Base-by-base conservation (phyloP, 2,113 vertebrate species). In the Pelodiscus sinensis region DNA sequence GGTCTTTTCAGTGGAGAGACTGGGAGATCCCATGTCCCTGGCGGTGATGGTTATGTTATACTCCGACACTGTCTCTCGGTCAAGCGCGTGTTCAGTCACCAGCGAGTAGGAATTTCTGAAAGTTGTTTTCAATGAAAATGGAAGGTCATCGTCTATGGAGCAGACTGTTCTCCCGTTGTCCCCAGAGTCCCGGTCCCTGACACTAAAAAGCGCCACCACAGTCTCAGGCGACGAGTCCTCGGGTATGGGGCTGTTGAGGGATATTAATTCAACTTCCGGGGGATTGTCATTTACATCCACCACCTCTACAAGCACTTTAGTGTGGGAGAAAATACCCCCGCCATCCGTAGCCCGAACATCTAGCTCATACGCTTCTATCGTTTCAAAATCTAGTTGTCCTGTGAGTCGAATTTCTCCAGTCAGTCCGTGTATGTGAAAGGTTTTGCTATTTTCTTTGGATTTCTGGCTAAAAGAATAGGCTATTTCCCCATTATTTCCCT, bases 261-360 rank as follows among this genome's bases (percentile, higher is more conserved):
- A 98, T 29, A 97, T 98, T 22, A 98, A 71, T 38, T 96, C 94
- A 85, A 98, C 96, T 15, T 98, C 96, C 4, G 98, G 98, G 31
- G 95, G 85, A 57, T 98, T 98, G 90, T 98, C 98, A 89, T 98
- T 98, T 12, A 97, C 89, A 71, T 98, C 98, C 52, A 60, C 93
- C 0, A 98, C 93, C 35, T 97, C 96, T 79, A 98, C 95, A 38
- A 98, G 85, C 3, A 68, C 62, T 68, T 68, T n/a, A 9, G 15
- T 98, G 97, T 95, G 97, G 97, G 75, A 97, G 97, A 86, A 98
- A 98, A 62, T 97, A 87, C 96, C 52, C 89, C 98, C 98, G 96
- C 98, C 97, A 44, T 99, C 98, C 44, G 87, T 97, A 35, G 98
- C 98, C 11, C 97, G 87, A 65, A 98, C 85, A 31, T 98, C 96